These are phyloP conservation scores for Luperina testacea DNA, from an alignment of 2,888 invertebrate genomes.

Conservation along the genomic window DNA sequence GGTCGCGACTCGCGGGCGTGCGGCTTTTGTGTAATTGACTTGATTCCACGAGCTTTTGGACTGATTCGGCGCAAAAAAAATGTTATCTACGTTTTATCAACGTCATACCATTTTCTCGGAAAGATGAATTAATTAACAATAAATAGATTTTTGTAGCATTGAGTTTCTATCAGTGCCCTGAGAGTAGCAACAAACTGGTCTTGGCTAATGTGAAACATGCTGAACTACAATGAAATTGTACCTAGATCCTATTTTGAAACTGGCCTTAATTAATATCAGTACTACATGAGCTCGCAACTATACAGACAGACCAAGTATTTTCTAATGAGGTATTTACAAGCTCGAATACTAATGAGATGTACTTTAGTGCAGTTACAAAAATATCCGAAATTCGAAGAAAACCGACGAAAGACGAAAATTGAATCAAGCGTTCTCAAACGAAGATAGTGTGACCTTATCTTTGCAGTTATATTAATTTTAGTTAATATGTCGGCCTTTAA, in stretches of 20 bases:
- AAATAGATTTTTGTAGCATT: background rate
- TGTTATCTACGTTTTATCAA: background rate
- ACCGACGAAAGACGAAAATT: background rate
- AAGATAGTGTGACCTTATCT: background rate
- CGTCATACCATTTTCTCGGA: background rate
- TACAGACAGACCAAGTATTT: background rate
- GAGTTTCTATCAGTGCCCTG: background rate
- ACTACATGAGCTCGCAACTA: background rate
- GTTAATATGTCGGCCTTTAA: background rate
- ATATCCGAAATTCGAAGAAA: background rate
- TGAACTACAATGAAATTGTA: background rate
- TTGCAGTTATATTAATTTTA: background rate
- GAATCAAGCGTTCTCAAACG: background rate
- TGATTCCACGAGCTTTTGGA: slow-evolving; percentile 3
- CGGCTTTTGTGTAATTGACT: slow-evolving; percentile 30
- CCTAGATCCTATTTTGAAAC: background rate
- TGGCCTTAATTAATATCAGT: background rate
- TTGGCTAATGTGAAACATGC: background rate
- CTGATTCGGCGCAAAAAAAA: slow-evolving; percentile 1
- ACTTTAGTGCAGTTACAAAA: background rate
- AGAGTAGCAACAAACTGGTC: background rate
- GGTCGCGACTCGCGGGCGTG: background rate
- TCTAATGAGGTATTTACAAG: background rate
- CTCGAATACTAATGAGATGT: slow-evolving; percentile 1
- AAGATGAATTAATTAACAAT: background rate